A percentile compares a stretch with the other conserved stretches of the same genome.
Conservation (phyloP, 2,113 vertebrate species). For the Apaloderma vittatum region DNA sequence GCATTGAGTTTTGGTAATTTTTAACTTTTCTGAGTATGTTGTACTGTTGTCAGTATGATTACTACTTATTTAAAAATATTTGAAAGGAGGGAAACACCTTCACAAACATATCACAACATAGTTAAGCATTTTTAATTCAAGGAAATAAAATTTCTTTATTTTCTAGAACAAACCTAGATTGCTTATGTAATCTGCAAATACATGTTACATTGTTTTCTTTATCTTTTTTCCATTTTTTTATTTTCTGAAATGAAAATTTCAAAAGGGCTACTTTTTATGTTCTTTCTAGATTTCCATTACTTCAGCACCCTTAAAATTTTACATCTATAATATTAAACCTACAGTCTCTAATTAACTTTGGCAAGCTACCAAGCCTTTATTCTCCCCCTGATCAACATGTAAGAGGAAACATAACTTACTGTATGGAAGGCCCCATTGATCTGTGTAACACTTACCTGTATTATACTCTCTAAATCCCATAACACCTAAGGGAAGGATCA, state of each 20-base stretch:
- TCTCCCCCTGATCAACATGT: not conserved
- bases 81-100: not conserved
- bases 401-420: constrained; percentile 61
- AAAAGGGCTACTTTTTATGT: not conserved
- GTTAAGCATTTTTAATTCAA: not conserved
- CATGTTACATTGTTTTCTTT: not conserved
- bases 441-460: constrained; percentile 67
- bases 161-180: not conserved
- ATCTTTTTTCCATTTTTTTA: not conserved
- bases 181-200: not conserved
- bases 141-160: not conserved
- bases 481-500: constrained; percentile 64
- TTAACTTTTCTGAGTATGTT: not conserved
- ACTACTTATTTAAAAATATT: not conserved
- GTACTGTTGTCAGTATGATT: not conserved
- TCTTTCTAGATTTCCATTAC: not conserved
- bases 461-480: constrained; percentile 69
- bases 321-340: not conserved
- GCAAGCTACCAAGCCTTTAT: not conserved
- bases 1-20: not conserved
- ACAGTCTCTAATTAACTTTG: not conserved
- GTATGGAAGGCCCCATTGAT: constrained; percentile 51
- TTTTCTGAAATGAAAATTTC: not conserved
- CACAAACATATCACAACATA: not conserved
- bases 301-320: not conserved